These are phyloP conservation scores for Mormyrops attenuatus DNA, from an alignment of 2,797 vertebrate species.

Conservation along the genomic window DNA sequence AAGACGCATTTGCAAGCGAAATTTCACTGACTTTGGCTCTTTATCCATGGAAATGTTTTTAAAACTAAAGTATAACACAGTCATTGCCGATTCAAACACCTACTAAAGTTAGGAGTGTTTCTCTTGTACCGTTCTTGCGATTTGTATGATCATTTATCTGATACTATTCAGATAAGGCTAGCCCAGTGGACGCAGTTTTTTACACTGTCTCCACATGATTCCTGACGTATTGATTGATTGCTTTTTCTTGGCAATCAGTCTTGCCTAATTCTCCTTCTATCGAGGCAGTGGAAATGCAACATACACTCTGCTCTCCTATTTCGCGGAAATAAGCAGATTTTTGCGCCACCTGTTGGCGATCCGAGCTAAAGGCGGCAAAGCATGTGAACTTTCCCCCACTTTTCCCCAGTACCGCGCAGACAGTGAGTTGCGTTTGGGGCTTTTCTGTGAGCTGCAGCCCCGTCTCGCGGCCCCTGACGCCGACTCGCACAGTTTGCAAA, in stretches of 20 bases:
- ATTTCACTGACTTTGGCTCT: neutral
- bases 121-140: neutral
- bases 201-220: neutral
- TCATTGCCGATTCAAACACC: neutral
- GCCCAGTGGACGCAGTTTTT: neutral
- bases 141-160: neutral
- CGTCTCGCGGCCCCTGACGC: neutral
- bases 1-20: neutral
- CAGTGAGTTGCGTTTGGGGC: neutral
- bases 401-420: neutral
- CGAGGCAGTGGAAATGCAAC: neutral
- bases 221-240: neutral
- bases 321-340: neutral
- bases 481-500: neutral
- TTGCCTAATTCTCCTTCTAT: neutral
- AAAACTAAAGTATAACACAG: neutral
- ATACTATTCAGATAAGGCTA: neutral
- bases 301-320: neutral
- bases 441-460: neutral
- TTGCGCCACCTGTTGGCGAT: constrained; percentile 1
- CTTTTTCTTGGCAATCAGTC: neutral
- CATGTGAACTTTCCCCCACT: constrained; percentile 23
- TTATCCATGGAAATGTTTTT: neutral
- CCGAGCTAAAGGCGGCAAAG: neutral
- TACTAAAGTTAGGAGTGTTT: neutral